These are phyloP conservation scores for Microctonus aethiopoides DNA, from an alignment of 2,888 invertebrate species.

Conservation along the genomic window DNA sequence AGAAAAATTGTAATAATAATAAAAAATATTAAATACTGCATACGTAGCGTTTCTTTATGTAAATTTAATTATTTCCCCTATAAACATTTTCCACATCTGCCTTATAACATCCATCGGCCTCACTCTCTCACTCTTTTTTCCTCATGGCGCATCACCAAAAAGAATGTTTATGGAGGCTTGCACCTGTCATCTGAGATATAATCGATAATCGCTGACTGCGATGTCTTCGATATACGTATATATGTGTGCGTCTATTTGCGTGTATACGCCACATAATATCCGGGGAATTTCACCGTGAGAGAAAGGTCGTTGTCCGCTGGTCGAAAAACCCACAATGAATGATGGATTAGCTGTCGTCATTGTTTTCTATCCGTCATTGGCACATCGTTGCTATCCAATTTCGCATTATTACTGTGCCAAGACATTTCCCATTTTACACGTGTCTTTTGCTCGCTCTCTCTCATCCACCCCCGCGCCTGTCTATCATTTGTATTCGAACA, in stretches of 20 bases:
- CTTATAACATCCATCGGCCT: slow-evolving; percentile 5
- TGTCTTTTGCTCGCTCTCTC: slow-evolving; percentile 18
- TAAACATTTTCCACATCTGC: slow-evolving; percentile 23
- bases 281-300: slow-evolving; percentile 36
- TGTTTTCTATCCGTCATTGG: background rate
- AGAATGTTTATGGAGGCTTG: slow-evolving; percentile 21
- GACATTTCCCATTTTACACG: slow-evolving; percentile 3
- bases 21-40: background rate
- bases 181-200: slow-evolving; percentile 33
- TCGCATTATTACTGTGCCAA: slow-evolving; percentile 25
- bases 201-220: slow-evolving; percentile 33
- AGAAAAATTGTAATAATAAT: too few relatives aligned
- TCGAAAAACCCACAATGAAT: slow-evolving; percentile 27
- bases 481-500: slow-evolving; percentile 16
- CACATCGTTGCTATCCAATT: slow-evolving; percentile 27
- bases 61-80: slow-evolving; percentile 17
- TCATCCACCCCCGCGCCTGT: background rate
- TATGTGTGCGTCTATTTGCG: slow-evolving; percentile 18
- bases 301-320: slow-evolving; percentile 41
- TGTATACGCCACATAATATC: slow-evolving; percentile 30
- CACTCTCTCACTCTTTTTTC: background rate
- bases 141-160: background rate
- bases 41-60: background rate
- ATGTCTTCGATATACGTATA: slow-evolving; percentile 14
- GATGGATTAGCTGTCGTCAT: slow-evolving; percentile 27